These are phyloP conservation scores for Cyprinodon brontotheroides DNA, from an alignment of 2,113 vertebrate genomes.

Conservation along the genomic window DNA sequence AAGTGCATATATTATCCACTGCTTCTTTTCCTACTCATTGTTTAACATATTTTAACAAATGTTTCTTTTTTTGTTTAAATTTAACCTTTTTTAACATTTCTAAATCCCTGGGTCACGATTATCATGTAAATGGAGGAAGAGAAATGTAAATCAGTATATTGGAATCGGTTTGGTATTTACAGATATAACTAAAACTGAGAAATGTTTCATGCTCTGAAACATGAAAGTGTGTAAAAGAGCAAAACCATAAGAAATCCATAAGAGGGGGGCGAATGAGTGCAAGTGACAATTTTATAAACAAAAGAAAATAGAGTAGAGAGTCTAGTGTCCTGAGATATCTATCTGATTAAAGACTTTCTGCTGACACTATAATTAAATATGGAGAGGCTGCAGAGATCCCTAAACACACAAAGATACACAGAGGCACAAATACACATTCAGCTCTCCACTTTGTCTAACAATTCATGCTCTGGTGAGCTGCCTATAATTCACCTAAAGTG, in stretches of 20 bases:
- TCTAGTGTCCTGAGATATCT: constrained; percentile 53
- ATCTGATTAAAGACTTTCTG: constrained; percentile 73
- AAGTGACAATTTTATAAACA: neutral
- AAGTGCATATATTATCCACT: too few relatives aligned
- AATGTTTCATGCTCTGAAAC: neutral
- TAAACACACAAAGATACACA: constrained; percentile 19
- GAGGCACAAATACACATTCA: constrained; percentile 15
- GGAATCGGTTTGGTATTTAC: neutral
- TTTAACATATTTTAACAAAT: too few relatives aligned
- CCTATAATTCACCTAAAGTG: constrained; percentile 46
- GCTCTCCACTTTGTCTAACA: constrained; percentile 26
- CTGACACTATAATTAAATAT: constrained; percentile 73
- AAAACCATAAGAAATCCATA: neutral
- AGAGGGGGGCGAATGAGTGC: neutral
- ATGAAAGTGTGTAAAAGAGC: neutral
- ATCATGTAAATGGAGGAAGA: too few relatives aligned
- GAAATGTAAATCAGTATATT: too few relatives aligned
- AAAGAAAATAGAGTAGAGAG: constrained; percentile 26
- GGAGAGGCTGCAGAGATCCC: constrained; percentile 38
- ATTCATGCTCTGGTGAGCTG: constrained; percentile 44
- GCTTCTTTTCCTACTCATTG: too few relatives aligned
- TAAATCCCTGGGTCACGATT: too few relatives aligned
- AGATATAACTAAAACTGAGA: neutral
- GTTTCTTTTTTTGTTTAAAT: too few relatives aligned
- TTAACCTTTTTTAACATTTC: too few relatives aligned